Conservation (phyloP, 2,797 vertebrate species). For the Salarias fasciatus region DNA sequence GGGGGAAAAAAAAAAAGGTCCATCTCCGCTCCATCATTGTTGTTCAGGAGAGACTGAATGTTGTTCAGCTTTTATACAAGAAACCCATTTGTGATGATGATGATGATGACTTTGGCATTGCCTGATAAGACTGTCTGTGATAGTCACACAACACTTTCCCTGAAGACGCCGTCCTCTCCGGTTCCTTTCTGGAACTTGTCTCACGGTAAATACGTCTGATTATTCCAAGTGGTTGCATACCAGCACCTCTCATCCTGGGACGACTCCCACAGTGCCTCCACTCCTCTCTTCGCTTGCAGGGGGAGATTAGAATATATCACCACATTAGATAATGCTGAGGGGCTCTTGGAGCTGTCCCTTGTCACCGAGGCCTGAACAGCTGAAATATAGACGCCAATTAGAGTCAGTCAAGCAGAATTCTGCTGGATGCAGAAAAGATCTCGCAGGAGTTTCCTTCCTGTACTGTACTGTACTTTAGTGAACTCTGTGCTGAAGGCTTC, state of each 20-base stretch:
- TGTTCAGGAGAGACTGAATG: constrained; percentile 36
- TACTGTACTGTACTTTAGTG: constrained; percentile 5
- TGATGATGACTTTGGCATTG: constrained; percentile 42
- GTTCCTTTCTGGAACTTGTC: constrained; percentile 71
- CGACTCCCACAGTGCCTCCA: constrained; percentile 60
- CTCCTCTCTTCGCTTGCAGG: no score
- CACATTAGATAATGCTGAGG: constrained; percentile 52
- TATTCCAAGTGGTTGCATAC: constrained; percentile 79
- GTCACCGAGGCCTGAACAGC: constrained; percentile 29
- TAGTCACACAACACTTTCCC: constrained; percentile 22
- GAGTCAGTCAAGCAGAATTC: constrained; percentile 45
- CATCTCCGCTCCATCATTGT: constrained; percentile 38
- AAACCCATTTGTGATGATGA: constrained; percentile 29
- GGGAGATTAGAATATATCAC: constrained; percentile 57
- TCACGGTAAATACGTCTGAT: constrained; percentile 66
- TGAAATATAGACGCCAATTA: constrained; percentile 59
- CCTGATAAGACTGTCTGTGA: constrained; percentile 40
- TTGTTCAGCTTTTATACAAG: constrained; percentile 13
- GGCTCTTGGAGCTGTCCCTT: constrained; percentile 18
- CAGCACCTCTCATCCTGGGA: constrained; percentile 70
- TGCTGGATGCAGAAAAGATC: not conserved
- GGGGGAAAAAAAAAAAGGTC: constrained; percentile 29
- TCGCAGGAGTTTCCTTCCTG: constrained; percentile 12
- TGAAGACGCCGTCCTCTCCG: constrained; percentile 51
- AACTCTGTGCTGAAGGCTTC: constrained; percentile 38